Conservation (phyloP, 2,888 invertebrate genomes). For the Leptinotarsa haldemani region DNA sequence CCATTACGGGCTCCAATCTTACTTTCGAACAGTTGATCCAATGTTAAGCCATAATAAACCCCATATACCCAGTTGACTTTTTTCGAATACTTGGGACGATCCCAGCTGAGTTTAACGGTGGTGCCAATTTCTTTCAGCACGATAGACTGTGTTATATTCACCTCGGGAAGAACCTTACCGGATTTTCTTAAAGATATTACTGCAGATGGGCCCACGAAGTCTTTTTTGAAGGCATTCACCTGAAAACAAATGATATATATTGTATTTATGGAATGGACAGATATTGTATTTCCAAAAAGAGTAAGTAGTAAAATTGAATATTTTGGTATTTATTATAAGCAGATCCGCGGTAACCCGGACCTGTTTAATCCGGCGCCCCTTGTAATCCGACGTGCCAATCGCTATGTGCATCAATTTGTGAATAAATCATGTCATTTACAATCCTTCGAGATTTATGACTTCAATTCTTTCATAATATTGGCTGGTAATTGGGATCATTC, state of each 20-base stretch:
- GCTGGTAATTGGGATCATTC: too few species aligned
- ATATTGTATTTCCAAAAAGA: too few species aligned
- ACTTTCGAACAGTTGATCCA: slow-evolving; percentile 73
- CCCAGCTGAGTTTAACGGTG: slow-evolving; percentile 76
- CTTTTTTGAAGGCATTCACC: slow-evolving; percentile 73
- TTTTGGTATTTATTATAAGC: too few species aligned
- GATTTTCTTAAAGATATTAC: slow-evolving; percentile 61
- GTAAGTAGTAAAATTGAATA: too few species aligned
- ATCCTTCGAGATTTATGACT: too few species aligned
- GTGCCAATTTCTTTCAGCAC: slow-evolving; percentile 71
- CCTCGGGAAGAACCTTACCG: slow-evolving; percentile 68
- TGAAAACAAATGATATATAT: slow-evolving; percentile 61
- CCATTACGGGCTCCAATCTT: slow-evolving; percentile 41
- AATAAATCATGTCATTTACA: too few species aligned
- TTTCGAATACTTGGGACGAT: slow-evolving; percentile 69
- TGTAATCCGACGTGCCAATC: too few species aligned
- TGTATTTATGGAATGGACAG: too few species aligned
- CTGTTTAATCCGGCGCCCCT: too few species aligned
- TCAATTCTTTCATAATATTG: too few species aligned
- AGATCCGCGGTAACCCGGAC: too few species aligned
- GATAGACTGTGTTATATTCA: slow-evolving; percentile 67
- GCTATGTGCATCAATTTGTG: too few species aligned
- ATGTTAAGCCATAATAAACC: slow-evolving; percentile 75
- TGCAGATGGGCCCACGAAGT: slow-evolving; percentile 69
- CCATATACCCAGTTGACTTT: slow-evolving; percentile 75